Base-by-base conservation (phyloP, 2,888 invertebrate genomes). In the Vesta saturnalis region DNA sequence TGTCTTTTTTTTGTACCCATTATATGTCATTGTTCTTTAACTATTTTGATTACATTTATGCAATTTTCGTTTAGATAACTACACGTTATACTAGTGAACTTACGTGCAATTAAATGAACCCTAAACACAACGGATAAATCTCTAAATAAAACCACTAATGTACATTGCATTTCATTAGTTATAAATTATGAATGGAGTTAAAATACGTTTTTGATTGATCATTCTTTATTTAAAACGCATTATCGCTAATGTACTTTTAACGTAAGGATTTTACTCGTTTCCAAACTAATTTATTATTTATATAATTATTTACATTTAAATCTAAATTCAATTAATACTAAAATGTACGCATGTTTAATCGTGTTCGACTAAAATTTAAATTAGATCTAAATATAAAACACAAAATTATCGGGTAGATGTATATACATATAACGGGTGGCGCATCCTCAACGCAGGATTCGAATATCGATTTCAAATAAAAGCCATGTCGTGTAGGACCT, bases 11-110 rank as follows among this genome's bases (percentile, higher is more conserved):
- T n/a, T 3, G 47, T 58, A 61, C 64, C 61, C 60, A 69, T 69
- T 65, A 69, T 59, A 47, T 21, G 46, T 69, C 56, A 69, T 69
- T 64, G 39, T 10, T 49, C 16, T 64, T 64, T 55, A 43, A 22
- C 47, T 43, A 43, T 43, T 14, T 43, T 12, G 2, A 68, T 62
- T 65, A 72, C 71, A 72, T 70, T 72, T 71, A 74, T 73, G 67
- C 14, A 72, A 70, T 64, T 61, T 55, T 56, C 67, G 59, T 69
- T 65, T 69, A 73, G 67, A 73, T 73, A 64, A 49, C 35, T 56
- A 60, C n/a, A n/a, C n/a, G 18, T 47, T 47, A 63, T 15, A 64
- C 59, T 59, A 59, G 47, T 47, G 30, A 23, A 59, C n/a, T 43
- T 52, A 63, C 59, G 58, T 62, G 59, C 62, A 67, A 39, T 19